Base-by-base conservation (phyloP, 2,113 vertebrate species). In the Coturnix japonica region DNA sequence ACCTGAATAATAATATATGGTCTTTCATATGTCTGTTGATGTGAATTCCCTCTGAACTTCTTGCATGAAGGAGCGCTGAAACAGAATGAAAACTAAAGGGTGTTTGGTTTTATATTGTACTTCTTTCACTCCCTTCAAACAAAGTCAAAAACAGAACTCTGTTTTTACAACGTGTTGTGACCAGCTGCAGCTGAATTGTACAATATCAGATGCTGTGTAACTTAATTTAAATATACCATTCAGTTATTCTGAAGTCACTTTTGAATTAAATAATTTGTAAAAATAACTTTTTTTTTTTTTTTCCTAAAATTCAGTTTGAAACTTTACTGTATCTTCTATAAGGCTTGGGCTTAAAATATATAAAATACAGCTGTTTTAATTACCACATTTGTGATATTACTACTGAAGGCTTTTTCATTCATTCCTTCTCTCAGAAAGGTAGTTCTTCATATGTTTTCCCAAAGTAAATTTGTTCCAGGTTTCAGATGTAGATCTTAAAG, bases 251-350 rank as follows among this genome's bases (percentile, higher is more conserved):
- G 9, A 76, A 26, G 56, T 67, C 22, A 13, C 18, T 28, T 33
- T 23, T 54, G 9, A 41, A 53, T 70, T 35, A 56, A 7, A 22
- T 57, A 66, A 59, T 66, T 37, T 74, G 7, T 26, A 51, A 51
- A 72, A 82, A 25, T 37, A 72, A 51, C 28, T 66, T 47, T 39
- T 70, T 2, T 13, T 54, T 46, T 57, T 57, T 56, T 57, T n/a
- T n/a, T n/a, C n/a, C n/a, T n/a, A n/a, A 8, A 11, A 0, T 3
- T 16, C 9, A 1, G 1, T 54, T 63, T 75, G n/a, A 82, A 87
- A 64, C 16, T 3, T 14, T 57, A 23, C 73, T 61, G 41, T 0
- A 33, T 46, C 8, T 63, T 78, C 10, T 59, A 1, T 59, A 51
- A 2, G 1, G 4, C 1, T 12, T 76, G 13, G n/a, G 11, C n/a